Evolutionary conservation across 1,140 invertebrate species (phyloP), one percentile per base, ranked within the genome.

Genomic region (Pseudachorutes palmiensis): DNA sequence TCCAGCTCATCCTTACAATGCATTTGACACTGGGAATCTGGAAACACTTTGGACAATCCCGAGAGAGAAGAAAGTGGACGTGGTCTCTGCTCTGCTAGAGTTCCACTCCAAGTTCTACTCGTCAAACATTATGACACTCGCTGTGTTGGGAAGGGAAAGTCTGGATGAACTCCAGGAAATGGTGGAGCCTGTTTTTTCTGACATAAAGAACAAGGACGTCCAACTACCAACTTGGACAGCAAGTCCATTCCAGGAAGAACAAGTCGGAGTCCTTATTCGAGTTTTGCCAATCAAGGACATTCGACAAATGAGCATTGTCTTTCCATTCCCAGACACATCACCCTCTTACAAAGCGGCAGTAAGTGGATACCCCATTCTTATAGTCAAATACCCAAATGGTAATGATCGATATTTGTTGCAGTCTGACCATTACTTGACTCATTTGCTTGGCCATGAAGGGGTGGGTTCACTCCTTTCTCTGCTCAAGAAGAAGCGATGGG

Each of bases 21-120:
- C 95, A 80, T 98, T 97, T 82, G 90, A 90, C 55, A 94, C 91
- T 69, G 94, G 91, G 87, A 87, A 91, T 82, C 85, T 84, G 79
- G 78, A 89, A 0, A 97, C 94, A 0, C 79, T 98, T 62, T 85
- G 88, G 55, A 84, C 79, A n/a, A 83, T 86, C 63, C 92, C 95
- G 0, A 91, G 90, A 75, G 77, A 85, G 69, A 86, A 86, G 68
- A 87, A 88, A 1, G 86, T 95, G 14, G 85, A 89, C 78, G 86
- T 95, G 1, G 81, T 94, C 45, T 85, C 92, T 70, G 90, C 88
- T 74, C 77, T 98, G 1, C 79, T 98, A 0, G 87, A 94, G 73
- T 98, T 97, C 79, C 92, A 98, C 81, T 78, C 86, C 2, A 82
- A 87, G 63, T 95, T 88, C 87, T 98, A 98, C 80, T 98, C 94